Conservation (phyloP, 2,888 invertebrate genomes). For the Liodrosophila aerea region DNA sequence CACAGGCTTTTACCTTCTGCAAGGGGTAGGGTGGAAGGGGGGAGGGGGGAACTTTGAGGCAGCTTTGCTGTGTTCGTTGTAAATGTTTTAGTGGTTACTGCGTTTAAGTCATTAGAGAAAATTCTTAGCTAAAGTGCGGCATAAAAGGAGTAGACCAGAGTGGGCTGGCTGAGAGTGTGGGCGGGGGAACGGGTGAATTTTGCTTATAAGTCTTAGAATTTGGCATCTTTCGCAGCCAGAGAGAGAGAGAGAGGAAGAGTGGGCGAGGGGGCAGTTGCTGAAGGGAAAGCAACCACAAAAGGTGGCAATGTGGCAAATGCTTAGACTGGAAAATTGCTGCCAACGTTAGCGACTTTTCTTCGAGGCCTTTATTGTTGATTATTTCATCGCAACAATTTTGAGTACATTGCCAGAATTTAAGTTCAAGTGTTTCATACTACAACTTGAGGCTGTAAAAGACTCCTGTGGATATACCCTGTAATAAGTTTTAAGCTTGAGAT, state of each 20-base stretch:
- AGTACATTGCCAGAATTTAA: too few species aligned
- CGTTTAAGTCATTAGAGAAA: conserved; percentile 77
- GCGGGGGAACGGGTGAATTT: neutral
- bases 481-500: too few species aligned
- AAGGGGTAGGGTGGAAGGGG: neutral
- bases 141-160: conserved; percentile 43
- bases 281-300: conserved; percentile 37
- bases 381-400: conserved; percentile 15
- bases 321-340: conserved; percentile 34
- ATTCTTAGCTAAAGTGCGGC: conserved; percentile 70
- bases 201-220: conserved; percentile 45
- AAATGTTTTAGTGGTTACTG: conserved; percentile 74
- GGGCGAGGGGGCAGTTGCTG: neutral
- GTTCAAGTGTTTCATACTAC: too few species aligned
- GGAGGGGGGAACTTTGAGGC: neutral
- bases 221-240: conserved; percentile 36
- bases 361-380: too few species aligned
- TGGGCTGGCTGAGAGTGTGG: neutral
- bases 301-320: conserved; percentile 42
- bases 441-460: neutral
- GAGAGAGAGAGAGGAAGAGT: neutral
- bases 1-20: conserved; percentile 46
- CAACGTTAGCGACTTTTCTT: neutral
- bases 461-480: neutral
- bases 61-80: conserved; percentile 54